These are phyloP conservation scores for Drosophila mayri DNA, from an alignment of 1,140 invertebrate species.

Conservation along the genomic window DNA sequence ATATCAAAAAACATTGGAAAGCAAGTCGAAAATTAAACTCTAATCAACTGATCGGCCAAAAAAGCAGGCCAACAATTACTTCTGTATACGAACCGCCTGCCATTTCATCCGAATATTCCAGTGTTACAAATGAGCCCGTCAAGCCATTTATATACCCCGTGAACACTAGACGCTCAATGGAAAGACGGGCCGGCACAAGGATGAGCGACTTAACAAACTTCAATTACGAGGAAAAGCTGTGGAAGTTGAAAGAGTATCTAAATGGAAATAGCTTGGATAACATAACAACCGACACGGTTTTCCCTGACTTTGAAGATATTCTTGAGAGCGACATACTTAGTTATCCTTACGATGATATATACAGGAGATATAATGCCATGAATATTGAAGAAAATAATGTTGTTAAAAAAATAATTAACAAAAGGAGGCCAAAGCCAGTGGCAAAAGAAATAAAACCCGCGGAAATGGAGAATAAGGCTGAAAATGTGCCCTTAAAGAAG, in stretches of 20 bases:
- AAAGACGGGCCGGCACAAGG: too few relatives aligned
- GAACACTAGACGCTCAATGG: neutral
- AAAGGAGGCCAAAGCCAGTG: neutral
- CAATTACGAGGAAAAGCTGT: neutral
- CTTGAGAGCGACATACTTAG: neutral
- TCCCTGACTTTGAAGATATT: neutral
- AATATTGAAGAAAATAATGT: neutral
- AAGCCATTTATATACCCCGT: too few relatives aligned
- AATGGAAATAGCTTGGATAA: neutral
- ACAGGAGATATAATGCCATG: neutral
- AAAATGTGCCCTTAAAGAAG: neutral
- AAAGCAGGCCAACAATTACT: neutral
- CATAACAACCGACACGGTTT: neutral
- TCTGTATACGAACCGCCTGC: neutral
- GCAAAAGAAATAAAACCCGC: neutral
- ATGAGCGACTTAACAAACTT: fast-evolving
- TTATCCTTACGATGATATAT: slow-evolving; percentile 12
- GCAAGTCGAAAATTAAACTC: neutral
- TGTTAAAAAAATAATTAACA: neutral
- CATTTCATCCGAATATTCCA: neutral
- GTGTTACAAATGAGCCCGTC: neutral
- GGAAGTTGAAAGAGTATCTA: neutral
- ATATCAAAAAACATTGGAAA: too few relatives aligned
- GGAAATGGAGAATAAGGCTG: neutral
- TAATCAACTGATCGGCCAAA: neutral